Base-by-base conservation (phyloP, 2,113 vertebrate genomes). In the Antechinus stuartii region DNA sequence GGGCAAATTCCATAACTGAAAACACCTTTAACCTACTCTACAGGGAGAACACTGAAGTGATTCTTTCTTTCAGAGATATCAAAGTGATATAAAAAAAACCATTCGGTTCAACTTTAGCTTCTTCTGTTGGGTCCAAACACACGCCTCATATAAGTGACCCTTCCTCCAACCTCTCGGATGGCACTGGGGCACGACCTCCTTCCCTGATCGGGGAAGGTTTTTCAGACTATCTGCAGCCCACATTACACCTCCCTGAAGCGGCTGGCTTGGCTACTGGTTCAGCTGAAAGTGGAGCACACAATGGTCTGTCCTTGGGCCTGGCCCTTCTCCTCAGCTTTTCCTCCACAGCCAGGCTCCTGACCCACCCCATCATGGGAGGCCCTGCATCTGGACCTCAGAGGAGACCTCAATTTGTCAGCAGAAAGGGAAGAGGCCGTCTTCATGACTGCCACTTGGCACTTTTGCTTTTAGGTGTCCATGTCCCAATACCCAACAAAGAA, bases 391-490 rank as follows among this genome's bases (percentile, higher is more conserved):
- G 35, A 76, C 14, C 7, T 61, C 57, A 57, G 8, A 61, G 27
- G 57, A 61, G 57, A 61, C 61, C 23, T 23, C 76, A 57, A 26
- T 22, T 54, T 89, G 89, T 50, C 76, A 23, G 25, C n/a, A 27
- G 35, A 52, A 52, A 26, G 23, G 42, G 26, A 61, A 90, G 49
- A 16, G 54, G 56, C 27, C 54, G 2, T 35, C 91, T 90, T 95
- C 54, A 53, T 49, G 53, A 95, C 24, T 3, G 55, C 90, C 90
- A 84, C 93, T 95, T 93, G 61, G 93, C 76, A 94, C 92, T 56
- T 9, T 52, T 52, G 50, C 50, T 52, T 52, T 54, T 46, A 91
- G 3, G 55, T 89, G 25, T 68, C 68, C 54, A 61, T 89, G 53
- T 10, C 89, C 46, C 50, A 27, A 47, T 16, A 56, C 0, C 89